phyloP scores from a whole-genome alignment of 1,140 invertebrate genomes.

The Thaumatotibia leucotreta region DNA sequence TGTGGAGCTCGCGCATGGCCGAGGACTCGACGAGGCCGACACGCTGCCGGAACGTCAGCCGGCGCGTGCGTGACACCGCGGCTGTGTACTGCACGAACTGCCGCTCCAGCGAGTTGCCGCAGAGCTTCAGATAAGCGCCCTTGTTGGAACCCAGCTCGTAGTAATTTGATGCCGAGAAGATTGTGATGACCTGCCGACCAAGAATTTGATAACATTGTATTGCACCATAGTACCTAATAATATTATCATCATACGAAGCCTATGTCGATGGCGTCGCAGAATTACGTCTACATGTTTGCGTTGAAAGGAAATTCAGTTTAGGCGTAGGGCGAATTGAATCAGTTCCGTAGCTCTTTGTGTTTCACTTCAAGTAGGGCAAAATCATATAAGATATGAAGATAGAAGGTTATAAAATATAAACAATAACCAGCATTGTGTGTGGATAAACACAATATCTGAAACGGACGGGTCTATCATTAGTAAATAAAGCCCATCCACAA shows the following conservation, averaged over 20 bases:
- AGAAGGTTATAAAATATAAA: no score
- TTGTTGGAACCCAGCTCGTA: slow-evolving; percentile 95
- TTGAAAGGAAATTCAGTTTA: not conserved
- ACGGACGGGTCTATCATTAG: not conserved
- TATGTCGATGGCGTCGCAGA: no score
- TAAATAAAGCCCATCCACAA: not conserved
- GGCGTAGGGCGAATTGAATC: no score
- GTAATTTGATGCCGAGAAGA: slow-evolving; percentile 96
- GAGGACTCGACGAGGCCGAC: slow-evolving; percentile 89
- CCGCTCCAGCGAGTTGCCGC: slow-evolving; percentile 82
- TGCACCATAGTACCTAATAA: no score
- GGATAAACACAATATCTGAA: not conserved
- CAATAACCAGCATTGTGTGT: no score
- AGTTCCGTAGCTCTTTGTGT: no score
- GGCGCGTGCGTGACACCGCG: slow-evolving; percentile 80
- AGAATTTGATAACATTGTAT: no score
- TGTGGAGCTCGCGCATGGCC: slow-evolving; percentile 86
- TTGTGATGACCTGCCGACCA: slow-evolving; percentile 89
- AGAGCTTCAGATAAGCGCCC: slow-evolving; percentile 91
- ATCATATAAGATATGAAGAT: no score
- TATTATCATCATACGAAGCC: not conserved
- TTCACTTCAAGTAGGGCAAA: no score
- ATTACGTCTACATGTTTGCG: not conserved
- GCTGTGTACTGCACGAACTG: slow-evolving; percentile 92
- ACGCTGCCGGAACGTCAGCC: slow-evolving; percentile 87